Conservation (phyloP, 2,888 invertebrate species). For the Thereva nobilitata region DNA sequence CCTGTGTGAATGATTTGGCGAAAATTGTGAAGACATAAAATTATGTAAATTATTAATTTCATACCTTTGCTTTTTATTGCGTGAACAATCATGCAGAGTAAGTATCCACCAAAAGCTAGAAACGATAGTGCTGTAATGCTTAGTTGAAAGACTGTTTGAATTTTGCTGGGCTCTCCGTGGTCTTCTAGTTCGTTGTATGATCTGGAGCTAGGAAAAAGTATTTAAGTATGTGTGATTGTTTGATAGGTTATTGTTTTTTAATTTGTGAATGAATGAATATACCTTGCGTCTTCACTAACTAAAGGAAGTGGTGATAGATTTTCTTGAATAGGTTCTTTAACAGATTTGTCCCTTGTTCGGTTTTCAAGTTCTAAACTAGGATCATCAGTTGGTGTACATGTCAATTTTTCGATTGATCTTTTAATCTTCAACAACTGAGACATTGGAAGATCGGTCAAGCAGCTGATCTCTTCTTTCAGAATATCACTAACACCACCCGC, state of each 20-base stretch:
- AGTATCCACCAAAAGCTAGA: slow-evolving; percentile 82
- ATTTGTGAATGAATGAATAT: not conserved
- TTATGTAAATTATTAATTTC: slow-evolving; percentile 39
- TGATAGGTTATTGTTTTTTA: no score
- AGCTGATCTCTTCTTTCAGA: slow-evolving; percentile 40
- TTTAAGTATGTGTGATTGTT: not conserved
- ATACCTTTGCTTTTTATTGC: slow-evolving; percentile 70
- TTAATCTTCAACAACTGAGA: slow-evolving; percentile 69
- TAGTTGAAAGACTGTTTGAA: slow-evolving; percentile 76
- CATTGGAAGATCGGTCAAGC: slow-evolving; percentile 69
- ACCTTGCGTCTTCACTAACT: slow-evolving; percentile 9
- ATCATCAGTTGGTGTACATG: slow-evolving; percentile 32
- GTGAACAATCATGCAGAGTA: slow-evolving; percentile 76
- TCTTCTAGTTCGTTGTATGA: slow-evolving; percentile 38
- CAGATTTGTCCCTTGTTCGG: slow-evolving; percentile 6
- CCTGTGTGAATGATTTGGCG: slow-evolving; percentile 43
- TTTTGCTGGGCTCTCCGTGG: slow-evolving; percentile 62
- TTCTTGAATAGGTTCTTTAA: slow-evolving; percentile 2
- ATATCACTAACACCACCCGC: not conserved
- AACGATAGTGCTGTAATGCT: slow-evolving; percentile 80
- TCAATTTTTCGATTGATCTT: slow-evolving; percentile 50
- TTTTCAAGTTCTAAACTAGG: slow-evolving; percentile 1
- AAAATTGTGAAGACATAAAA: not conserved
- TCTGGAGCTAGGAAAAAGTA: slow-evolving; percentile 22
- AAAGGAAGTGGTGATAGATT: slow-evolving; percentile 47